Evolutionary conservation across 1,140 invertebrate genomes (phyloP), one percentile per base, ranked within the genome.

Genomic region (Pseudomyrmex concolor): DNA sequence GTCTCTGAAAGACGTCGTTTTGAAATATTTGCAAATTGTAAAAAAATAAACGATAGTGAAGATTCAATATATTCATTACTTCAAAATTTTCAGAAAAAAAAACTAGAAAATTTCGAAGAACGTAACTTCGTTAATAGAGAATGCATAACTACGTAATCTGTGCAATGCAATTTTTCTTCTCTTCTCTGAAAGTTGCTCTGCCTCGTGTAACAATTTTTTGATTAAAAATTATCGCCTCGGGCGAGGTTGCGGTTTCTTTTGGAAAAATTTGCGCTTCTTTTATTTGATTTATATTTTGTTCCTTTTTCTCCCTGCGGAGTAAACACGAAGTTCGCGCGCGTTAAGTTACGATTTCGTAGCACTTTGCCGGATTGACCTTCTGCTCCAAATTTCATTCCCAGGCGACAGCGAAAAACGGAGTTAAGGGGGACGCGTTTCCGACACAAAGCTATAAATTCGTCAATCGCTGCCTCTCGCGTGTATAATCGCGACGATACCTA

Each of bases 211-310:
- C 67, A 55, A 68, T 59, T 80, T 70, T 13, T 8, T 12, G 19
- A 17, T 80, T 70, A 59, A 67, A 80, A 60, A 70, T 59, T 13
- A 9, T 10, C 19, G 54, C 15, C 50, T 50, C 17, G 63, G 7
- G 12, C 19, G 54, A 70, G 9, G 17, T 3, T 17, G 19, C 55
- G 54, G n/a, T 80, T 70, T 70, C 74, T 34, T 34, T 0, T 34
- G 43, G 13, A 48, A 57, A 13, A 78, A 17, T 78, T 48, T 68
- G 57, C 10, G 19, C 45, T 45, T 9, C 17, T 13, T 57, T 22
- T 50, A 55, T 34, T 48, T 10, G 34, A 7, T 34, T 34, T 34
- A 5, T 34, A 34, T 34, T 7, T 34, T 34, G 4, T 8, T 19
- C 10, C 7, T 50, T 25, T 50, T 43, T 70, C 57, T 59, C 25